These are phyloP conservation scores for Coremacera marginata DNA, from an alignment of 2,888 invertebrate genomes.

Conservation along the genomic window DNA sequence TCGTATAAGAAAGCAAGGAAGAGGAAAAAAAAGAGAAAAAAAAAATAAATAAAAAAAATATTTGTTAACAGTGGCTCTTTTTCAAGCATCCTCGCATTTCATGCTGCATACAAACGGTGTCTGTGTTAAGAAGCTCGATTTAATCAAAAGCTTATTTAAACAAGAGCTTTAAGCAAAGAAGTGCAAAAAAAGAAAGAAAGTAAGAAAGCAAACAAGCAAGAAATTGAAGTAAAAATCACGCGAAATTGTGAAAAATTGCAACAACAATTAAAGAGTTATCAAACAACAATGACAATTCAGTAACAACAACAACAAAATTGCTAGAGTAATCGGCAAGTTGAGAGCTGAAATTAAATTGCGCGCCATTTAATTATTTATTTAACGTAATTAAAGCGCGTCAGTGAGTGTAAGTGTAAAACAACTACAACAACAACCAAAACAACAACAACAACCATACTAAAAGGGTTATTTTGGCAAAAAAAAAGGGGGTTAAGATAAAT, in stretches of 20 bases:
- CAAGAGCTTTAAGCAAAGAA: neutral
- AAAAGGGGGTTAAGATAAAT: neutral
- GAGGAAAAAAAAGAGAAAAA: neutral
- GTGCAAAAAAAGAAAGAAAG: neutral
- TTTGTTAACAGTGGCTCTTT: neutral
- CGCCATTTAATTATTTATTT: constrained; percentile 27
- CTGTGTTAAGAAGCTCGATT: neutral
- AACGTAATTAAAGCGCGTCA: constrained; percentile 27
- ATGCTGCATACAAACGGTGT: neutral
- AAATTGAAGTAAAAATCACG: neutral
- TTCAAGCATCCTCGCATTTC: neutral
- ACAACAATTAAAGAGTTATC: neutral
- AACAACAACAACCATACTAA: neutral
- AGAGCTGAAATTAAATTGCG: constrained; percentile 27
- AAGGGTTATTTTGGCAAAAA: neutral
- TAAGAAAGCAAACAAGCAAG: neutral
- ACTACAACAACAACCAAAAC: neutral
- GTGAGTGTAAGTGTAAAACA: constrained; percentile 3
- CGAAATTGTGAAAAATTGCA: neutral
- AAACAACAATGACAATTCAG: constrained; percentile 4
- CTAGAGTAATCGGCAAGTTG: constrained; percentile 14
- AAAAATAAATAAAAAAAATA: neutral
- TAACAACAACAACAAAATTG: constrained; percentile 6
- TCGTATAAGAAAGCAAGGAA: neutral
- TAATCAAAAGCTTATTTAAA: neutral